Evolutionary conservation across 53 echinoderm and acorn worm genomes (phyloP).

Genomic region (Patiria pectinifera): DNA sequence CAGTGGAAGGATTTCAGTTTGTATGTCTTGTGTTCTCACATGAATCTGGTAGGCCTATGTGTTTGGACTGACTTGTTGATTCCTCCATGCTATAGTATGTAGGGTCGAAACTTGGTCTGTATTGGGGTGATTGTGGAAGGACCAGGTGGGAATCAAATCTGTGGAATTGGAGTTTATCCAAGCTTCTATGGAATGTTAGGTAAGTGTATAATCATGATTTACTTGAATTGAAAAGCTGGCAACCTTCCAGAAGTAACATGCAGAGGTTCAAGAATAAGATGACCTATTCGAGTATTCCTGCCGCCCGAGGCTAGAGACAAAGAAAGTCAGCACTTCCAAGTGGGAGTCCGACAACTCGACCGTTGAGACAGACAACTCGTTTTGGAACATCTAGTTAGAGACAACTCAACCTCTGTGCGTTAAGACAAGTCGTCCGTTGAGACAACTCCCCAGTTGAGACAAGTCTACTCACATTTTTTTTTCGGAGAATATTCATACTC

Average conservation of each 20-base stretch:
- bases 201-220: not conserved
- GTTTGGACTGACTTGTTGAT: not conserved
- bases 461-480: no score
- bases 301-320: no score
- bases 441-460: no score
- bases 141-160: not conserved
- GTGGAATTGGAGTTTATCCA: not conserved
- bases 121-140: not conserved
- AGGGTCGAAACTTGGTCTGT: not conserved
- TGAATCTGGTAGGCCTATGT: not conserved
- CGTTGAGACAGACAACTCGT: no score
- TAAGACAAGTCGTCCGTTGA: no score
- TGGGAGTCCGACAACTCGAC: no score
- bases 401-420: no score
- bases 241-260: slow-evolving; percentile 1
- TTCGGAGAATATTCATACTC: no score
- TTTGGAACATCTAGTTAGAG: no score
- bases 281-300: not conserved
- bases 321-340: no score
- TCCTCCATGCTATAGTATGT: not conserved
- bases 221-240: not conserved
- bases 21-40: not conserved
- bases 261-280: not conserved
- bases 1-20: not conserved
- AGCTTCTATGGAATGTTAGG: not conserved